phyloP scores from a whole-genome alignment of 2,113 vertebrate genomes.

The Callithrix jacchus region DNA sequence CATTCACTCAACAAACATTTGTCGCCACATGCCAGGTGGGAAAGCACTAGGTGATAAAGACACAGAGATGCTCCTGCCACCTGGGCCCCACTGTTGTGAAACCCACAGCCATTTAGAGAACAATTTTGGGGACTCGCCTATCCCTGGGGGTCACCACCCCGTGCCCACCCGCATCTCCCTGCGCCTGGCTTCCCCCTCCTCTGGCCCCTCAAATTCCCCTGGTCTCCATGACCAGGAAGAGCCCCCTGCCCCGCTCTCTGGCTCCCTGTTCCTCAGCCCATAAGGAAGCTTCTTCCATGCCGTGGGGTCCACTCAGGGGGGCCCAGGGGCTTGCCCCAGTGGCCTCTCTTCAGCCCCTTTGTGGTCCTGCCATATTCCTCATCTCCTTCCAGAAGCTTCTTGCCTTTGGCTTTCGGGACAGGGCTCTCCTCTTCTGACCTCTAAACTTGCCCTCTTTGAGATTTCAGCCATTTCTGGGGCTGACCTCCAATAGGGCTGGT shows the following conservation, averaged over 20 bases:
- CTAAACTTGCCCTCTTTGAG: background rate
- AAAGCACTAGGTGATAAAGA: background rate
- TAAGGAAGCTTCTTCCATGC: background rate
- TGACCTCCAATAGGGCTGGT: background rate
- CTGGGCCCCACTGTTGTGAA: background rate
- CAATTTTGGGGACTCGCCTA: background rate
- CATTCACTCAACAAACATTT: background rate
- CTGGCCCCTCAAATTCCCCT: background rate
- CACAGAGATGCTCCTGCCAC: background rate
- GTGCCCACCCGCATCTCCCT: background rate
- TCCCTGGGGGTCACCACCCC: too few relatives aligned
- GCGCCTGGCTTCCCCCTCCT: background rate
- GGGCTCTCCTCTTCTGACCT: background rate
- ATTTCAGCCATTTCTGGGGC: background rate
- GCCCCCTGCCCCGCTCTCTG: background rate
- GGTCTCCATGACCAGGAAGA: background rate
- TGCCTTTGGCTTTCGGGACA: too few relatives aligned
- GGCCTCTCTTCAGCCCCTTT: background rate
- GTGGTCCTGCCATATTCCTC: background rate
- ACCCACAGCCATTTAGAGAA: background rate
- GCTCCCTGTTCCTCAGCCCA: background rate
- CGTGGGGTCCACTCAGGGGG: background rate
- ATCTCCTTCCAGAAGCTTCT: background rate
- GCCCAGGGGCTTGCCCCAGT: background rate
- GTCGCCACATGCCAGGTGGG: background rate